phyloP scores from a whole-genome alignment of 2,888 invertebrate genomes.

The Sphecodes monilicornis region DNA sequence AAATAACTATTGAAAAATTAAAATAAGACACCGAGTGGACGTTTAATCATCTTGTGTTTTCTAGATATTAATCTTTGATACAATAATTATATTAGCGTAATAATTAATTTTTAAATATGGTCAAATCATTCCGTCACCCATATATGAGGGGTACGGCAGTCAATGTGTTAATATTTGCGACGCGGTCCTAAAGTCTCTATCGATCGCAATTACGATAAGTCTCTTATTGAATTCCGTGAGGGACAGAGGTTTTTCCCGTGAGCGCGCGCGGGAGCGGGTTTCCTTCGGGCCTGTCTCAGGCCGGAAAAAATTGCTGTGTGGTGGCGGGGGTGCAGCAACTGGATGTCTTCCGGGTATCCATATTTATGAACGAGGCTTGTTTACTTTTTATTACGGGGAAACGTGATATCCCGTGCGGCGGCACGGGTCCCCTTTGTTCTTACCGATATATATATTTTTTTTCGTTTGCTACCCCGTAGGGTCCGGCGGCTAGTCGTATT shows the following conservation, averaged over 20 bases:
- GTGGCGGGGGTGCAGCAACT: slow-evolving; percentile 1
- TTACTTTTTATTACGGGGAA: slow-evolving; percentile 42
- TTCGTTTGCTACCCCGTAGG: not conserved
- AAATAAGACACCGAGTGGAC: no score
- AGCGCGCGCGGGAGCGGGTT: not conserved
- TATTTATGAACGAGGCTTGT: slow-evolving; percentile 45
- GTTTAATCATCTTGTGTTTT: no score
- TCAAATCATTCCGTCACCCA: no score
- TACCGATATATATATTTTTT: slow-evolving; percentile 48
- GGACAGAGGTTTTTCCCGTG: not conserved
- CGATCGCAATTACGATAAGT: slow-evolving; percentile 7
- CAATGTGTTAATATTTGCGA: no score
- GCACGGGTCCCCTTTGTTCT: slow-evolving; percentile 45
- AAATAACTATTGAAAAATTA: no score
- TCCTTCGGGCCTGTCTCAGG: not conserved
- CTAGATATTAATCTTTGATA: no score
- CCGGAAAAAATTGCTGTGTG: slow-evolving; percentile 32
- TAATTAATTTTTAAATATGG: no score
- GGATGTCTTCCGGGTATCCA: slow-evolving; percentile 27
- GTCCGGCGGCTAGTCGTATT: slow-evolving; percentile 42
- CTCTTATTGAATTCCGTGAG: not conserved
- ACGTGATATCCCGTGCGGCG: slow-evolving; percentile 37
- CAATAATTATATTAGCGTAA: no score
- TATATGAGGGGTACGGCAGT: no score
- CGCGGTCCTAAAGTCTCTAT: not conserved